Conservation (phyloP, 2,797 vertebrate species). For the Champsocephalus gunnari region DNA sequence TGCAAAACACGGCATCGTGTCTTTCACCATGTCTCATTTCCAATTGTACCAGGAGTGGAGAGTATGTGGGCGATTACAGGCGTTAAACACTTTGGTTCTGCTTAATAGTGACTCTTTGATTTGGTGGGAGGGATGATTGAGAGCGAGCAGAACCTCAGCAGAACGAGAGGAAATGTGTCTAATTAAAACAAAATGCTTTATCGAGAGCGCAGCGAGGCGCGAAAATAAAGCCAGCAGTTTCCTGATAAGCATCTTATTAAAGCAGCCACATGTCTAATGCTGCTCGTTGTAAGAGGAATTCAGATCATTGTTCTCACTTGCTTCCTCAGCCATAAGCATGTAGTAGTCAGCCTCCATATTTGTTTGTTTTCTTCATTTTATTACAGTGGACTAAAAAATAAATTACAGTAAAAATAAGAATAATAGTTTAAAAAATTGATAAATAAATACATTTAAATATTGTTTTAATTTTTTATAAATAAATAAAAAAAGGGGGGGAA, state of each 20-base stretch:
- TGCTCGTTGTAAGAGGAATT: constrained; percentile 43
- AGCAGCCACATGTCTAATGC: constrained; percentile 59
- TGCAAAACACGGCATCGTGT: constrained; percentile 78
- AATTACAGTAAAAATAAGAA: no score
- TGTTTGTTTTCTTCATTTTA: no score
- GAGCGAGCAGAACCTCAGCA: constrained; percentile 72
- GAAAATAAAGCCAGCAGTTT: constrained; percentile 81
- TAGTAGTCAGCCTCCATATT: background rate
- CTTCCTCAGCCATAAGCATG: background rate
- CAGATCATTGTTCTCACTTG: background rate
- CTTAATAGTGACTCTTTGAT: constrained; percentile 82
- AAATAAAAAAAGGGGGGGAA: no score
- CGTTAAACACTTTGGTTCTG: constrained; percentile 84
- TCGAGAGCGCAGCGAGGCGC: constrained; percentile 74
- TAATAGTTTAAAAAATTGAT: no score
- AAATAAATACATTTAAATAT: no score
- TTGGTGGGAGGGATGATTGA: constrained; percentile 78
- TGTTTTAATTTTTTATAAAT: no score
- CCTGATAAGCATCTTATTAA: constrained; percentile 82
- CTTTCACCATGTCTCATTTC: constrained; percentile 73
- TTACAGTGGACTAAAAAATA: no score
- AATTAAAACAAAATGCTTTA: constrained; percentile 87
- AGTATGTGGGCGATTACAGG: constrained; percentile 78
- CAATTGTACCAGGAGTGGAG: constrained; percentile 66
- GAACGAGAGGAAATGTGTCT: constrained; percentile 82